A percentile compares a stretch with the other conserved stretches of the same genome.
phyloP scores from a whole-genome alignment of 2,113 vertebrate genomes.

The Erythrocebus patas region DNA sequence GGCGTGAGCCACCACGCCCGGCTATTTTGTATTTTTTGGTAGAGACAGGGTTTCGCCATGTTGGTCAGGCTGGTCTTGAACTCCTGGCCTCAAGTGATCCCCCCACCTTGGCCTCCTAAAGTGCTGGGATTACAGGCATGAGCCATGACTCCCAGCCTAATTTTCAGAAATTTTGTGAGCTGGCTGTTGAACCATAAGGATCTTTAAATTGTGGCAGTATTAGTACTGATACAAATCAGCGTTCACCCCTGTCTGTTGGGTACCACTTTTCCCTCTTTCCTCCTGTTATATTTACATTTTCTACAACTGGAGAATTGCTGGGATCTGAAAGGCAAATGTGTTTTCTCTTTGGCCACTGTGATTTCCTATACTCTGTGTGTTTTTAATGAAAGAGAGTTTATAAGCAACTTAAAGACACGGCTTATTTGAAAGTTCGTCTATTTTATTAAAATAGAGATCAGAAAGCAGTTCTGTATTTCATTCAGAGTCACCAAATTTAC shows the following conservation, averaged over 20 bases:
- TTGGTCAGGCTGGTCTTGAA: background rate
- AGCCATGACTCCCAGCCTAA: too few species aligned
- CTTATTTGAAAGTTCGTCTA: background rate
- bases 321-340: background rate
- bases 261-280: background rate
- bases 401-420: background rate
- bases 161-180: background rate
- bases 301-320: background rate
- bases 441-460: background rate
- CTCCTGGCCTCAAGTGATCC: background rate
- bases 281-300: background rate
- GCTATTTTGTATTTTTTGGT: background rate
- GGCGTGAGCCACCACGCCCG: background rate
- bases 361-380: background rate
- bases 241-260: background rate
- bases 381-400: background rate
- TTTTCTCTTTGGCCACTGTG: background rate
- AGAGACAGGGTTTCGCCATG: background rate
- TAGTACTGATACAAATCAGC: background rate
- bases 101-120: background rate
- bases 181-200: background rate
- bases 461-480: background rate
- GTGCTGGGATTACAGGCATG: background rate
- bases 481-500: background rate
- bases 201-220: background rate